phyloP scores from a whole-genome alignment of 1,140 invertebrate species.

The Aporrectodea caliginosa region DNA sequence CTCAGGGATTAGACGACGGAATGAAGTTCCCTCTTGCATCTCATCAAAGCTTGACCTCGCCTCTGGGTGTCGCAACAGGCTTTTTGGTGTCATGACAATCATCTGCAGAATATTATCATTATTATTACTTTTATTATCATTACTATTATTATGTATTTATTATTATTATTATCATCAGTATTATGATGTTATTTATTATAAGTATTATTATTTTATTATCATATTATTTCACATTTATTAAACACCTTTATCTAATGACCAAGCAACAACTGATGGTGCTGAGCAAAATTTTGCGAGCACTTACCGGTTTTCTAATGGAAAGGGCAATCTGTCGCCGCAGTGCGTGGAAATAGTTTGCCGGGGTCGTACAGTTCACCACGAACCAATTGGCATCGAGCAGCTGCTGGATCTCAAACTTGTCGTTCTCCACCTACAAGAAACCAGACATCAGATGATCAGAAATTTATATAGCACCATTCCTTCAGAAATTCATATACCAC shows the following conservation, averaged over 20 bases:
- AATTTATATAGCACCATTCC: too few relatives aligned
- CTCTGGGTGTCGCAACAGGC: constrained; percentile 72
- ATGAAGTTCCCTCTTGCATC: constrained; percentile 64
- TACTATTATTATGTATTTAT: too few relatives aligned
- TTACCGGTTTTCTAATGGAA: constrained; percentile 79
- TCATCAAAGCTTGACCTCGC: constrained; percentile 74
- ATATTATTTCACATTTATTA: too few relatives aligned
- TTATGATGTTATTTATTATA: too few relatives aligned
- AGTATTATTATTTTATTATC: too few relatives aligned
- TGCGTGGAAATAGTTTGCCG: constrained; percentile 95
- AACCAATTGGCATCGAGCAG: constrained; percentile 70
- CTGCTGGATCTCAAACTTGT: neutral
- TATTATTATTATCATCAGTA: too few relatives aligned
- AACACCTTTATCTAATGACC: too few relatives aligned
- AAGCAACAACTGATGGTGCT: too few relatives aligned
- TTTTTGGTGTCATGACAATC: constrained; percentile 82
- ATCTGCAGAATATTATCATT: constrained; percentile 58
- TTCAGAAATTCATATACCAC: too few relatives aligned
- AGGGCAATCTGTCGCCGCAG: constrained; percentile 85
- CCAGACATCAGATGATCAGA: constrained; percentile 47
- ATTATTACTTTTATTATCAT: too few relatives aligned
- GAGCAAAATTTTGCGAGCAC: too few relatives aligned
- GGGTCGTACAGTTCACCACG: constrained; percentile 86
- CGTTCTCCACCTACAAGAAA: neutral
- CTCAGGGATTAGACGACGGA: constrained; percentile 68